A percentile compares a stretch with the other conserved stretches of the same genome.
phyloP scores from a whole-genome alignment of 2,888 invertebrate genomes.

The Pyralis farinalis region DNA sequence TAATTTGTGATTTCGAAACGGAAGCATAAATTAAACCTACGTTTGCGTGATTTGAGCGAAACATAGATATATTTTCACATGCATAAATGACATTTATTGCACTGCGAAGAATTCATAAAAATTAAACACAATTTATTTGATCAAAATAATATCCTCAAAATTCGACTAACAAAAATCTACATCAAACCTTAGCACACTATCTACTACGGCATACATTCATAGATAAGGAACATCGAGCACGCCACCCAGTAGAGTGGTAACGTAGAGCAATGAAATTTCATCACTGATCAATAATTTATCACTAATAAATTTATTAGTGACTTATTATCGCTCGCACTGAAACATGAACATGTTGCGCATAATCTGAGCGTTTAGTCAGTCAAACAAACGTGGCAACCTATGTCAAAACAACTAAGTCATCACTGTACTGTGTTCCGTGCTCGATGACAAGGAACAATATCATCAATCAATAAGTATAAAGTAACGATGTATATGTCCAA shows the following conservation, averaged over 20 bases:
- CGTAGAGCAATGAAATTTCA: no score
- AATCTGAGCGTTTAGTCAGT: no score
- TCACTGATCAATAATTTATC: no score
- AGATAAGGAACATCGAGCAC: no score
- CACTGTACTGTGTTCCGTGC: no score
- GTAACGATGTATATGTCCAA: conserved; percentile 51
- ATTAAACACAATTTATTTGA: conserved; percentile 57
- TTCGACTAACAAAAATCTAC: conserved; percentile 76
- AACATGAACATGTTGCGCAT: no score
- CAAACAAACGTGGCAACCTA: no score
- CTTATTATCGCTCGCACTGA: no score
- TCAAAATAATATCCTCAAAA: conserved; percentile 72
- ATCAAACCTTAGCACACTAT: conserved; percentile 79
- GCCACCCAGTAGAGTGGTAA: no score
- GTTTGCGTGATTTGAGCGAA: conserved; percentile 58
- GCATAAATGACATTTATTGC: conserved; percentile 52
- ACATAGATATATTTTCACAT: conserved; percentile 44
- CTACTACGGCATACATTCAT: conserved; percentile 78
- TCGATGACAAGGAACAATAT: conserved; percentile 78
- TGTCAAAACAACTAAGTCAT: no score
- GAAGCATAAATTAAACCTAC: conserved; percentile 53
- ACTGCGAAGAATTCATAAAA: conserved; percentile 56
- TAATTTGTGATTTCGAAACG: conserved; percentile 50
- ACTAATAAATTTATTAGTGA: no score
- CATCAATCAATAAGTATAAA: conserved; percentile 64